Percentiles rank a stretch among this genome's conserved stretches.
Evolutionary conservation across 64 coral and sea anemone species (phyloP).

Genomic region (Acropora yongei): DNA sequence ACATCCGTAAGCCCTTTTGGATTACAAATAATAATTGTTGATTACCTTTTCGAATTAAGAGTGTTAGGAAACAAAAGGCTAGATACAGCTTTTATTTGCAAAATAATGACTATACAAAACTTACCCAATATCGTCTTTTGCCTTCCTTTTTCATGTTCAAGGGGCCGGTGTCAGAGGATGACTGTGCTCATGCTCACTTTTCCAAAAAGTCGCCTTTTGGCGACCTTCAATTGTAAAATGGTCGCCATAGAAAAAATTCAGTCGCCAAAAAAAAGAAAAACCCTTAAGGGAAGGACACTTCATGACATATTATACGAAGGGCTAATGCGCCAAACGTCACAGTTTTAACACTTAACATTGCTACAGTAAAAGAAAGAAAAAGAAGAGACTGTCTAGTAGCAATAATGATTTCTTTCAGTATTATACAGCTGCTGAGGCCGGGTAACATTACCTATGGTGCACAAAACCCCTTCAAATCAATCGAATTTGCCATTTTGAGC

Average conservation of each 20-base stretch:
- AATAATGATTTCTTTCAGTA: neutral
- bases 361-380: neutral
- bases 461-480: too few relatives aligned
- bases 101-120: neutral
- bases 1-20: neutral
- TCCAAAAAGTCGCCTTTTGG: conserved; percentile 55
- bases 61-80: neutral
- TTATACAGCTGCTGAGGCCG: too few relatives aligned
- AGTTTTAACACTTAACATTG: neutral
- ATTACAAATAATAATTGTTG: neutral
- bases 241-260: conserved; percentile 54
- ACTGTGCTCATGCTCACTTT: conserved; percentile 2
- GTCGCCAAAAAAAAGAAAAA: neutral
- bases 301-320: neutral
- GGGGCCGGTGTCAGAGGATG: neutral
- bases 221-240: conserved; percentile 62
- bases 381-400: neutral
- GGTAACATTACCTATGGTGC: too few relatives aligned
- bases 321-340: neutral
- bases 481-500: too few relatives aligned
- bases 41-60: neutral
- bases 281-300: neutral
- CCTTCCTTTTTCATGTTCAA: neutral
- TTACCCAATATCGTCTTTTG: neutral
- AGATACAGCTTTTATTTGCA: neutral